Evolutionary conservation across 2,113 vertebrate genomes (phyloP).

Genomic region (Eubucco bourcierii): DNA sequence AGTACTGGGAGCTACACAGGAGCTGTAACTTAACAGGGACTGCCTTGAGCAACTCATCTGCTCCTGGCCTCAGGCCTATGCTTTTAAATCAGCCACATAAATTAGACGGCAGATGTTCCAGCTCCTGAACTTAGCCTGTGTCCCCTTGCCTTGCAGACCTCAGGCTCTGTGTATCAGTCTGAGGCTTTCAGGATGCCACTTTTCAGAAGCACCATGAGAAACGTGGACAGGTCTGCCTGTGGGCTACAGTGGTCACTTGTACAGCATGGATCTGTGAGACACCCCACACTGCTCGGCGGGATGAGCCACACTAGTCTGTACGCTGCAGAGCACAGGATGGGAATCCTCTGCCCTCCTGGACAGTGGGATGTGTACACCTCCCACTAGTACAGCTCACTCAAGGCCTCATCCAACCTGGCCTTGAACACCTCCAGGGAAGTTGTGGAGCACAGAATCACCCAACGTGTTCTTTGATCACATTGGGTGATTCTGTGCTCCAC

Average conservation of each 20-base stretch:
- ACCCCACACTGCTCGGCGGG: background rate
- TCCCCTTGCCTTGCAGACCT: background rate
- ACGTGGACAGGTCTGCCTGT: background rate
- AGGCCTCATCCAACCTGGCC: too few relatives aligned
- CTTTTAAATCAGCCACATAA: background rate
- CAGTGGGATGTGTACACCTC: too few relatives aligned
- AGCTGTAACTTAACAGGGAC: background rate
- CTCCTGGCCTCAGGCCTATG: background rate
- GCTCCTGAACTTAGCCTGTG: background rate
- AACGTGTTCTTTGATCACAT: too few relatives aligned
- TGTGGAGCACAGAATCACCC: too few relatives aligned
- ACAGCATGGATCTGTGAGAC: background rate
- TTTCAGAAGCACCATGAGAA: background rate
- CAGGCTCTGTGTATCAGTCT: background rate
- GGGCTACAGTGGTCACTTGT: background rate
- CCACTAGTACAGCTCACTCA: too few relatives aligned
- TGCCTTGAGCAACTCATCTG: background rate
- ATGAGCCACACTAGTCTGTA: background rate
- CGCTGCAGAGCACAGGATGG: background rate
- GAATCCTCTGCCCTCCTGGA: background rate
- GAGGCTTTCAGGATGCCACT: background rate
- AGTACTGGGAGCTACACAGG: background rate
- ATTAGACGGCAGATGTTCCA: background rate
- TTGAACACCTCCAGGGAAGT: too few relatives aligned
- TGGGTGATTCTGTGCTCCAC: too few relatives aligned